Base-by-base conservation (phyloP, 2,797 vertebrate species). In the Enteromius paludinosus region DNA sequence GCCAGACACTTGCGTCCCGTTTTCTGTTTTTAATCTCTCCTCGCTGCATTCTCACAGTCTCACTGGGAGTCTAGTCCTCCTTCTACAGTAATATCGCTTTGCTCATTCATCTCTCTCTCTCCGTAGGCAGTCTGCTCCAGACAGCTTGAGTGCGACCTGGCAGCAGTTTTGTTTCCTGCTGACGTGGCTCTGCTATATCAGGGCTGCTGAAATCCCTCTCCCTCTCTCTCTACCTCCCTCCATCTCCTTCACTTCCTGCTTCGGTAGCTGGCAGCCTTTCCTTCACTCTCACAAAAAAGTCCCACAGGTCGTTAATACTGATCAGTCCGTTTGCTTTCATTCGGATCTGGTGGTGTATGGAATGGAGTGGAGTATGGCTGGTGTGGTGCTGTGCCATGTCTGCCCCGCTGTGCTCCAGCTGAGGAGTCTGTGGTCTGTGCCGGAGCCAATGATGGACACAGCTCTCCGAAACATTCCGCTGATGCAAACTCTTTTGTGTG, bases 121-220 rank as follows among this genome's bases (percentile, higher is more conserved):
- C 18, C 25, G 43, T 49, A 66, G 15, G 83, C 90, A 49, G 93
- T 90, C 91, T 82, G 93, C 87, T 90, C 62, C 89, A 54, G 94
- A 92, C 92, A 82, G 92, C 87, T 90, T 61, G 90, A 91, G 83
- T 92, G 92, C 88, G 90, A 92, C 86, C 92, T 94, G 94, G 93
- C 94, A 93, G 90, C 88, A 49, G 83, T 1, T 11, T 91, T 7
- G 84, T 56, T 92, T 94, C 90, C 93, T 94, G 94, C 94, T 95
- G 94, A 95, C 79, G 94, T 95, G 95, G 94, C 93, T 86, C 86
- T 91, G 86, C 90, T 89, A 79, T 85, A 87, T 92, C 90, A 89
- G 90, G 89, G 91, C 90, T 43, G 87, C 80, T 79, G 38, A 79
- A 77, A 79, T 65, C 83, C 43, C 64, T 83, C 79, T 70, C 78